These are phyloP conservation scores for Rousettus leschenaultii DNA, from an alignment of 2,113 vertebrate genomes.

Conservation along the genomic window DNA sequence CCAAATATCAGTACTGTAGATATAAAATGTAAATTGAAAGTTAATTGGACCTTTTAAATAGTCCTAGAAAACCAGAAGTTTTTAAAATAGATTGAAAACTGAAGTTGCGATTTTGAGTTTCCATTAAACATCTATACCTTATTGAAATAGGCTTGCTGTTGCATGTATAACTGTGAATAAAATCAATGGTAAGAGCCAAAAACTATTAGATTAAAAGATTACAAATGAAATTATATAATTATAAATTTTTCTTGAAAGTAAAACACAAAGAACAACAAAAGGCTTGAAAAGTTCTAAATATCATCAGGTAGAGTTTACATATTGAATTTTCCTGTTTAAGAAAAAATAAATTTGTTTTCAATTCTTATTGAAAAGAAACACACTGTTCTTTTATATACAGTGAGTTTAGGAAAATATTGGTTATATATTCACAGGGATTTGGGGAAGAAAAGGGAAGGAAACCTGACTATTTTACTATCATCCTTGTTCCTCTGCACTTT, in stretches of 20 bases:
- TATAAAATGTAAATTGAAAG: constrained; percentile 4
- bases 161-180: constrained; percentile 64
- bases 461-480: not conserved
- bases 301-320: not conserved
- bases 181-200: constrained; percentile 67
- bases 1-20: constrained; percentile 11
- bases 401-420: not conserved
- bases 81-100: constrained; percentile 67
- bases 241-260: not conserved
- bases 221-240: constrained; percentile 43
- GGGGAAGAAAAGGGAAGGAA: not conserved
- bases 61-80: constrained; percentile 65
- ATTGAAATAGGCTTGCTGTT: constrained; percentile 55
- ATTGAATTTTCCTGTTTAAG: not conserved
- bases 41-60: constrained; percentile 77
- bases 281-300: not conserved
- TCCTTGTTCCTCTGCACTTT: not conserved
- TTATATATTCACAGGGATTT: not conserved
- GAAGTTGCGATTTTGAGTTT: constrained; percentile 43
- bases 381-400: not conserved
- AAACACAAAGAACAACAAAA: constrained; percentile 21
- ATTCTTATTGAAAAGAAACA: not conserved
- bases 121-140: constrained; percentile 60
- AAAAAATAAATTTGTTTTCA: not conserved
- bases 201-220: constrained; percentile 23